Evolutionary conservation across 2,797 vertebrate genomes (phyloP).

Genomic region (Dicrostonyx torquatus): DNA sequence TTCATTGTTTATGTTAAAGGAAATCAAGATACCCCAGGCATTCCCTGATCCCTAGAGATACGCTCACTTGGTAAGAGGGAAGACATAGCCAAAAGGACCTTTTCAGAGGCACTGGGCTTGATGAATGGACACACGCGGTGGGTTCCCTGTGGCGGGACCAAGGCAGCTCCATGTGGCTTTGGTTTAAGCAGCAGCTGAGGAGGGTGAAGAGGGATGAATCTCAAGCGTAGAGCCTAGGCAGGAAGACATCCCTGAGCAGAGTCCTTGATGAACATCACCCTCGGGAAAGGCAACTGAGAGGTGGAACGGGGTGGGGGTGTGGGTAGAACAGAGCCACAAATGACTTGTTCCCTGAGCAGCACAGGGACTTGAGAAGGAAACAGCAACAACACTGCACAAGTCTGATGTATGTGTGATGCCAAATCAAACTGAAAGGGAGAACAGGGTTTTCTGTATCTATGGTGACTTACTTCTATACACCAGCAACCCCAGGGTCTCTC

Average conservation of each 20-base stretch:
- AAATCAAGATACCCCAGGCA: background rate
- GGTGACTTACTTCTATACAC: background rate
- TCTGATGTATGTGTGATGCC: background rate
- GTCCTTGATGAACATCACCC: background rate
- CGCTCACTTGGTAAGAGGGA: background rate
- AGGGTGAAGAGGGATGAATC: background rate
- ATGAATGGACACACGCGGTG: background rate
- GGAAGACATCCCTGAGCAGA: background rate
- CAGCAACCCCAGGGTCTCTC: background rate
- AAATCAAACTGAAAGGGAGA: conserved; percentile 52
- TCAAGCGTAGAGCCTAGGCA: background rate
- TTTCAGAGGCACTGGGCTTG: background rate
- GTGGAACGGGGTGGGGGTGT: background rate
- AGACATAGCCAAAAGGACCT: background rate
- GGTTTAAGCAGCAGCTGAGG: background rate
- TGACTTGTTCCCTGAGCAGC: background rate
- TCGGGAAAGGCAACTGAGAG: background rate
- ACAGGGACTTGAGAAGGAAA: background rate
- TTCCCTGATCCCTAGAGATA: background rate
- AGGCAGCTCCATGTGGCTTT: background rate
- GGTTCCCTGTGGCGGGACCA: background rate
- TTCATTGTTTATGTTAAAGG: background rate
- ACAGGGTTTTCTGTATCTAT: background rate
- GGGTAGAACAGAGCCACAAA: background rate
- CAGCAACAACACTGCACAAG: background rate